phyloP scores from a whole-genome alignment of 2,113 vertebrate genomes.

The Ammodytes marinus region DNA sequence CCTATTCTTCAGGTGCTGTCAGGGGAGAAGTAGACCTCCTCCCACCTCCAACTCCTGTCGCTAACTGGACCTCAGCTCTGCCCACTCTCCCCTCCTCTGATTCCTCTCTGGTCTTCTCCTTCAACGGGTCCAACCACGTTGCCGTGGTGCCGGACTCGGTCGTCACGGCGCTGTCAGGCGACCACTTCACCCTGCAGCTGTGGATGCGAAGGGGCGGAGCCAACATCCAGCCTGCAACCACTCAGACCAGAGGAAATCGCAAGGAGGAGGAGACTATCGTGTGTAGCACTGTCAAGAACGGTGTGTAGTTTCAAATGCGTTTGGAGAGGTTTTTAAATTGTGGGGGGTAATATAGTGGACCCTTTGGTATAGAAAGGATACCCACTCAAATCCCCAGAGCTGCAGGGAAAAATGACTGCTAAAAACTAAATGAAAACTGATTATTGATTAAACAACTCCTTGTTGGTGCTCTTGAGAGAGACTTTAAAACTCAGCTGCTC shows the following conservation, averaged over 20 bases:
- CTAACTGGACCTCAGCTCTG: slow-evolving; percentile 94
- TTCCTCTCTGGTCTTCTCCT: slow-evolving; percentile 97
- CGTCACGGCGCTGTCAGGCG: slow-evolving; percentile 77
- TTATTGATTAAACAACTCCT: slow-evolving; percentile 30
- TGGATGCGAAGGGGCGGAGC: slow-evolving; percentile 94
- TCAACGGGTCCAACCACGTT: slow-evolving; percentile 94
- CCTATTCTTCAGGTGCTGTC: slow-evolving; percentile 88
- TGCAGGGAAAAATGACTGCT: background rate
- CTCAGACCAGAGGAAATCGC: slow-evolving; percentile 82
- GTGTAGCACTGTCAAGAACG: slow-evolving; percentile 94
- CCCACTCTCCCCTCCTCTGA: slow-evolving; percentile 96
- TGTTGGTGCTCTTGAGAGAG: slow-evolving; percentile 66
- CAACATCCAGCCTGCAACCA: slow-evolving; percentile 82
- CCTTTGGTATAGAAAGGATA: background rate
- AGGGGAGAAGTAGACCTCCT: slow-evolving; percentile 95
- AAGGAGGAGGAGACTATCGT: slow-evolving; percentile 95
- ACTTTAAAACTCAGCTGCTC: slow-evolving; percentile 49
- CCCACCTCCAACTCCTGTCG: slow-evolving; percentile 90
- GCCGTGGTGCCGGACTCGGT: slow-evolving; percentile 91
- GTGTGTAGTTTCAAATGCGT: slow-evolving; percentile 78
- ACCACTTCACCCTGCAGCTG: slow-evolving; percentile 96
- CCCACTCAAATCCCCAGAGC: background rate
- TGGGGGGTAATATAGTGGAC: background rate
- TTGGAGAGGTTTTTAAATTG: background rate
- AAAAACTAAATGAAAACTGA: slow-evolving; percentile 19